A percentile compares a stretch with the other conserved stretches of the same genome.
phyloP scores from a whole-genome alignment of 2,113 vertebrate genomes.

The Campylomormyrus numenius region DNA sequence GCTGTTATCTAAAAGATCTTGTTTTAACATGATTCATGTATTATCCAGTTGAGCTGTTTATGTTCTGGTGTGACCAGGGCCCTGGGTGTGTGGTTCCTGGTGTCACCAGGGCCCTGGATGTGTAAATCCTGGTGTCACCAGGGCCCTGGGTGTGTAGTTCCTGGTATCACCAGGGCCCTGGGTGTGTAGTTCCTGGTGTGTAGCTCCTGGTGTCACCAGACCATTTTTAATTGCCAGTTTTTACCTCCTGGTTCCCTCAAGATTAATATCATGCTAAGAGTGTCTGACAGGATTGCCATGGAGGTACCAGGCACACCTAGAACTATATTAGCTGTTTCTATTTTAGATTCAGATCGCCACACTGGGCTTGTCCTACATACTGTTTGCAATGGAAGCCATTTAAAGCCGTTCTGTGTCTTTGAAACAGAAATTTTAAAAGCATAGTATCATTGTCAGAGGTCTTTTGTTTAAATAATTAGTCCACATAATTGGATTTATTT shows the following conservation, averaged over 20 bases:
- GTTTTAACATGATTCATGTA: conserved; percentile 36
- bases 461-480: background rate
- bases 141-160: conserved; percentile 28
- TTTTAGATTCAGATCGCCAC: background rate
- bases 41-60: conserved; percentile 44
- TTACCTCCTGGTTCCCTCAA: conserved; percentile 1
- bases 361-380: background rate
- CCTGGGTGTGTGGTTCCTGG: conserved; percentile 26
- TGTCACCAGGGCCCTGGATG: background rate
- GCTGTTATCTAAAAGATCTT: conserved; percentile 9
- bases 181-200: conserved; percentile 24
- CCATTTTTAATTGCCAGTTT: conserved; percentile 29
- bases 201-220: conserved; percentile 26
- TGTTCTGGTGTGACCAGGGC: conserved; percentile 39
- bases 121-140: too few species aligned
- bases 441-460: background rate
- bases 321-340: background rate
- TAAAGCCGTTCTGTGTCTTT: background rate
- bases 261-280: background rate
- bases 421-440: background rate
- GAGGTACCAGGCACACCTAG: background rate
- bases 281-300: background rate
- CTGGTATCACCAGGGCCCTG: background rate
- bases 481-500: conserved; percentile 8
- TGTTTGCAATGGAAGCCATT: background rate